A percentile compares a stretch with the other conserved stretches of the same genome.
Evolutionary conservation across 92 coral and sea anemone genomes (phyloP).

Genomic region (Phenganax marumi): DNA sequence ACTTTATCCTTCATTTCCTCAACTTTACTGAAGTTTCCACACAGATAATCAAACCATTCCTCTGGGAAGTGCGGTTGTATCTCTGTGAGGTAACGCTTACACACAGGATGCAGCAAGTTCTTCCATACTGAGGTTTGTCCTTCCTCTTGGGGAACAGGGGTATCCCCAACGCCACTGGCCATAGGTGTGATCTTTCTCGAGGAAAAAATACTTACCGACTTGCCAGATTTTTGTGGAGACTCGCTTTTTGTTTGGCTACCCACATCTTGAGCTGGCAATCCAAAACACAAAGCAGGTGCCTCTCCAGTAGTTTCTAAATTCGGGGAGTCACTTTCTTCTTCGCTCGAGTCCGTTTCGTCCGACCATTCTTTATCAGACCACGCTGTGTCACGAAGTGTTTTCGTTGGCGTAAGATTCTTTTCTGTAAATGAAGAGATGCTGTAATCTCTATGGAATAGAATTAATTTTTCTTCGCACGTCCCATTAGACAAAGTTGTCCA

Average conservation of each 20-base stretch:
- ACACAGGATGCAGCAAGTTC: slow-evolving; percentile 11
- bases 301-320: slow-evolving; percentile 47
- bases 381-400: neutral
- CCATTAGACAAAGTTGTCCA: no score
- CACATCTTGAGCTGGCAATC: slow-evolving; percentile 81
- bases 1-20: slow-evolving; percentile 52
- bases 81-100: slow-evolving; percentile 30
- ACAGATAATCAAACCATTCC: slow-evolving; percentile 68
- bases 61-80: slow-evolving; percentile 70
- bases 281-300: slow-evolving; percentile 63
- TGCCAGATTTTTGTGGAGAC: neutral
- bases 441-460: no score
- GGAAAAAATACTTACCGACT: neutral
- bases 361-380: slow-evolving; percentile 43
- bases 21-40: slow-evolving; percentile 42
- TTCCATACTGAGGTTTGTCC: neutral
- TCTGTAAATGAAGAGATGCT: neutral
- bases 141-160: neutral
- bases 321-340: slow-evolving; percentile 23
- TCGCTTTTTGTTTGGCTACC: slow-evolving; percentile 54
- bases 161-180: neutral
- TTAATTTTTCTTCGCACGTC: no score
- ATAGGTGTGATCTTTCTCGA: slow-evolving; percentile 10
- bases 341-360: slow-evolving; percentile 23
- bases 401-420: neutral